Evolutionary conservation across 2,888 invertebrate species (phyloP), one percentile per base, ranked within the genome.

Genomic region (Platynereis dumerilii): DNA sequence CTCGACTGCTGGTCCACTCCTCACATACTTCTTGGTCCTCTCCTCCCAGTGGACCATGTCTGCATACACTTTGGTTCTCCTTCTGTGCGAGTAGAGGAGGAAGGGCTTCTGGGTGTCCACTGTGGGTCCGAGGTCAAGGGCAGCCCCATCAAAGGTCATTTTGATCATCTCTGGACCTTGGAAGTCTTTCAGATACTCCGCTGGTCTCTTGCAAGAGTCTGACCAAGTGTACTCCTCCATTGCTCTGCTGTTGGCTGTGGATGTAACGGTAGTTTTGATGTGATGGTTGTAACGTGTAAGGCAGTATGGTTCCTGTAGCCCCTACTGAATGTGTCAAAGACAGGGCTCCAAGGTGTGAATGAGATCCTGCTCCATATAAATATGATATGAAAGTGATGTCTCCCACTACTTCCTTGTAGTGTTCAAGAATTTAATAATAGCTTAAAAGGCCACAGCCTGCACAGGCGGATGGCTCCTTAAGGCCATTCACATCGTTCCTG

Each of bases 31-130:
- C 5, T 15, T 24, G 29, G 28, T 52, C 12, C 55, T 3, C 15
- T 1, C 26, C 28, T 54, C 42, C 39, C 42, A 22, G 15, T 39
- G 24, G 29, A 61, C 17, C 26, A 39, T 28, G 1, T 53, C 39
- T 2, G 54, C 61, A 34, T 61, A 61, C 2, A 24, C 61, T 27
- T 61, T 61, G 26, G 61, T 61, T 2, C 61, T 27, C 20, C 61
- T 27, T 39, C 61, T 29, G n/a, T 61, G 61, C 22, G 61, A 61
- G 55, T 61, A 61, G 2, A 55, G 26, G 15, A 61, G 54, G 44
- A 61, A 61, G 7, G 54, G 54, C 15, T 34, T 29, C 7, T 29
- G 17, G 7, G 53, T 24, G 60, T 60, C 60, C 15, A 28, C 60
- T 1, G n/a, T 45, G 15, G 24, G 20, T 44, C 52, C 2, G 27